These are phyloP conservation scores for Castor canadensis DNA, from an alignment of 2,113 vertebrate species.

Conservation along the genomic window DNA sequence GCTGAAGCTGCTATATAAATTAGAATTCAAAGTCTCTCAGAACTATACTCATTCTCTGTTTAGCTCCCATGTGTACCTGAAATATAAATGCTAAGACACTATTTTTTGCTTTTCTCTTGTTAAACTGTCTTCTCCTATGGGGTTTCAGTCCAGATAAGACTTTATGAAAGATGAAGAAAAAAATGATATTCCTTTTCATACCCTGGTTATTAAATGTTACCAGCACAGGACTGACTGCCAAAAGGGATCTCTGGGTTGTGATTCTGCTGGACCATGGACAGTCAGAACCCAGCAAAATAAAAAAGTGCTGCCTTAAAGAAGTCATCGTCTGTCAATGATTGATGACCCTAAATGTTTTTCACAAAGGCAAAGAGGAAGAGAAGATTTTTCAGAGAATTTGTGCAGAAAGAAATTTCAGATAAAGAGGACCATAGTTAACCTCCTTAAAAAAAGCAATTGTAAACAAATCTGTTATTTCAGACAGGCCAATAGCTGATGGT, in stretches of 20 bases:
- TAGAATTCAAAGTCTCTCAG: background rate
- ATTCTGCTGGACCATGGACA: background rate
- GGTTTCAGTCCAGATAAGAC: background rate
- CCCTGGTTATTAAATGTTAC: background rate
- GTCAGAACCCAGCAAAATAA: background rate
- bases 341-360: background rate
- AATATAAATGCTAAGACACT: background rate
- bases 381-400: background rate
- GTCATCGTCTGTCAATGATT: background rate
- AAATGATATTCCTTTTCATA: background rate
- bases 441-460: background rate
- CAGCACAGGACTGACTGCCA: background rate
- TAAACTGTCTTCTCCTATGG: background rate
- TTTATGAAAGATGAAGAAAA: background rate
- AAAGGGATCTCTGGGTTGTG: background rate
- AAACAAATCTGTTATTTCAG: background rate
- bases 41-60: background rate
- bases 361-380: background rate
- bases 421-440: background rate
- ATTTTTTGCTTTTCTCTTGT: background rate
- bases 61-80: background rate
- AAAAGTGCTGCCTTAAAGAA: background rate
- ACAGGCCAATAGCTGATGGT: background rate
- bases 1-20: background rate
- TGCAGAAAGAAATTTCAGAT: background rate